Evolutionary conservation across 2,113 vertebrate genomes (phyloP).

Genomic region (Scomber scombrus): DNA sequence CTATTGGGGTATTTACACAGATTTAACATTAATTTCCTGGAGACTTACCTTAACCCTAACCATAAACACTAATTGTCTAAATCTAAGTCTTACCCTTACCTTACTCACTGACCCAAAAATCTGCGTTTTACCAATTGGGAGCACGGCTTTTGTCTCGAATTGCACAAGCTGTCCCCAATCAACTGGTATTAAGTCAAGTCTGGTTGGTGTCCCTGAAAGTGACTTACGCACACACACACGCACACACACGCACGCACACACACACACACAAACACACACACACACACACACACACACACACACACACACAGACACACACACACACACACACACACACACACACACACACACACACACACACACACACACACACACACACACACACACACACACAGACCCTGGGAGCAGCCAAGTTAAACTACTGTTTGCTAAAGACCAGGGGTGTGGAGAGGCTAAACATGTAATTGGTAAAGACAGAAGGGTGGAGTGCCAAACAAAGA

Average conservation of each 20-base stretch:
- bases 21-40: too few species aligned
- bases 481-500: constrained; percentile 50
- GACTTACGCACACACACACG: neutral
- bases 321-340: constrained; percentile 2
- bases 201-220: too few species aligned
- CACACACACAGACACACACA: too few species aligned
- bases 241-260: neutral
- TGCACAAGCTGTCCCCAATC: too few species aligned
- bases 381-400: constrained; percentile 2
- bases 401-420: constrained; percentile 40
- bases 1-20: too few species aligned
- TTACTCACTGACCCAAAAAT: too few species aligned
- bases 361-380: constrained; percentile 16
- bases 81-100: too few species aligned
- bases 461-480: constrained; percentile 62
- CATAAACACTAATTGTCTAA: too few species aligned
- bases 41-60: too few species aligned
- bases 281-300: constrained; percentile 2
- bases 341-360: constrained; percentile 7
- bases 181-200: too few species aligned
- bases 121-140: too few species aligned
- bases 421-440: constrained; percentile 30
- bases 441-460: constrained; percentile 45
- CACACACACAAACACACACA: constrained; percentile 14
- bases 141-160: too few species aligned